Evolutionary conservation across 2,113 vertebrate species (phyloP), one percentile per base, ranked within the genome.

Genomic region (Heterotilapia buettikoferi): DNA sequence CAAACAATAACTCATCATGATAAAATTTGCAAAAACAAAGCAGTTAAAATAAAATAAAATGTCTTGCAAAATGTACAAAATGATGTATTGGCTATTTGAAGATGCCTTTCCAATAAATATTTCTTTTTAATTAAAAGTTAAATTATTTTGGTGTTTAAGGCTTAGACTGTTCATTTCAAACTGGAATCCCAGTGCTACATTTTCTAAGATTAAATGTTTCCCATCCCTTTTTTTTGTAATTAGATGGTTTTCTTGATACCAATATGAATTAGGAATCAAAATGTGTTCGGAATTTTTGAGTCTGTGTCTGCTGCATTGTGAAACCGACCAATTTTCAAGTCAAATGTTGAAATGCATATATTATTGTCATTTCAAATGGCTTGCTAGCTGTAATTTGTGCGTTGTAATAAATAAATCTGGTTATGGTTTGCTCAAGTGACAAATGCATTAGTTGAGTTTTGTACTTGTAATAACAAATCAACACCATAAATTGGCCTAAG

Each of bases 61-160:
- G 40, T 45, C 40, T 19, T 7, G 24, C 24, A 47, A 47, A 47
- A 29, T 76, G 24, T 76, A 47, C 16, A 47, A 73, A 26, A 47
- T 73, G 13, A 26, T 73, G 14, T 47, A 47, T 31, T 76, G 1
- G 0, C 24, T 47, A 29, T 76, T 29, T 10, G 3, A 76, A 29
- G 0, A 47, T 29, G 24, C 14, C 6, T 47, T 29, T 76, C 14
- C 1, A 29, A 29, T 29, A 76, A 76, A 2, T 7, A 0, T 18
- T 45, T 11, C 11, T 33, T 50, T 31, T 7, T 0, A 1, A 45
- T 45, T 73, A 26, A 73, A 24, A 73, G 21, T 73, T 73, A 18
- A 73, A 43, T 73, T 18, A 50, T 47, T 29, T 50, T 76, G 43
- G 21, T 47, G 40, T 47, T 47, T 29, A 76, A 47, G 16, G 43